These are phyloP conservation scores for Calameuta idolon DNA, from an alignment of 2,888 invertebrate species.

Conservation along the genomic window DNA sequence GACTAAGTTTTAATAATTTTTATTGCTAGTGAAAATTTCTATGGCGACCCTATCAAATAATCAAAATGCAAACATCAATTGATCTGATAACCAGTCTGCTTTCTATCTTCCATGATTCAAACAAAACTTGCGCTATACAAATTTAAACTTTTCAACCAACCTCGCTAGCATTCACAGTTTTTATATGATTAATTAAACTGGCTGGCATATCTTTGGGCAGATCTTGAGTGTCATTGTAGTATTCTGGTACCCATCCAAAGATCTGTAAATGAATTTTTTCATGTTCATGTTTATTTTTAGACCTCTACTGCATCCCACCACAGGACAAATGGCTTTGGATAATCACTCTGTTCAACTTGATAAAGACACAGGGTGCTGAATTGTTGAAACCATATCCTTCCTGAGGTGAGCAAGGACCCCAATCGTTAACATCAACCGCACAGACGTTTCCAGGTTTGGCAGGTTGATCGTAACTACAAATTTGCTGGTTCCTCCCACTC, in stretches of 20 bases:
- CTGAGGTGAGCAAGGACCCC: constrained; percentile 69
- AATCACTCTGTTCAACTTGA: constrained; percentile 85
- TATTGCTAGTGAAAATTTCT: not conserved
- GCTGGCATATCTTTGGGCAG: constrained; percentile 75
- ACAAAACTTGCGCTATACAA: not conserved
- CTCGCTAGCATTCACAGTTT: constrained; percentile 22
- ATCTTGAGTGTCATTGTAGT: constrained; percentile 69
- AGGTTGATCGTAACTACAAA: constrained; percentile 70
- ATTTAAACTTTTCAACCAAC: constrained; percentile 11
- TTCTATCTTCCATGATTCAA: not conserved
- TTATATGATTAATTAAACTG: constrained; percentile 69
- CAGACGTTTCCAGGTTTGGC: constrained; percentile 70
- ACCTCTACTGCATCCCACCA: not conserved
- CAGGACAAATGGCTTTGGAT: not conserved
- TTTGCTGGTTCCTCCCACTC: constrained; percentile 69
- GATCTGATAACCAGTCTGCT: not conserved
- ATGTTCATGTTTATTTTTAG: constrained; percentile 13
- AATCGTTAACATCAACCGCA: constrained; percentile 65
- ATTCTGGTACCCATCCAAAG: constrained; percentile 79
- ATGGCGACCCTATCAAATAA: not conserved
- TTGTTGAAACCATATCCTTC: constrained; percentile 77
- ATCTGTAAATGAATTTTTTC: constrained; percentile 69
- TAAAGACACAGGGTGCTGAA: constrained; percentile 84
- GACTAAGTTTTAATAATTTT: not conserved
- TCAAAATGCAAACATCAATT: not conserved